Evolutionary conservation across 2,797 vertebrate species (phyloP), one percentile per base, ranked within the genome.

Genomic region (Fistularia tabacaria): DNA sequence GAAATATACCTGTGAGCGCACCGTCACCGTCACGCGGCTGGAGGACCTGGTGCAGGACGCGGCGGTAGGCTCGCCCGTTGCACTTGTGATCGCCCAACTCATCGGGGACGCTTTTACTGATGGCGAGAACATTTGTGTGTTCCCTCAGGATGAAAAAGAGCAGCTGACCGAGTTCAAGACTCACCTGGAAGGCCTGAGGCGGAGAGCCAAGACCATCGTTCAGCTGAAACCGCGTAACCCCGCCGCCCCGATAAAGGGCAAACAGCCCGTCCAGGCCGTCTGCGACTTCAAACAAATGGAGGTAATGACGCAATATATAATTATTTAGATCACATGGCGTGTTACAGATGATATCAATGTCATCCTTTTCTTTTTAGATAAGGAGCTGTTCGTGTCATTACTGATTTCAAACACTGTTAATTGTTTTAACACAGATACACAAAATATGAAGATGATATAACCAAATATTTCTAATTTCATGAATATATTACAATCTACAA

Each of bases 201-300:
- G 90, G 14, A 77, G 94, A 7, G 93, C 95, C 51, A 92, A 91
- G 72, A 86, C 89, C 57, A 42, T 96, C 0, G 64, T 96, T 38
- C 95, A 95, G 88, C 89, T 96, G 51, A 95, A 93, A 50, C 94
- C 95, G 0, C 92, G 95, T 0, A 91, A 88, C 74, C 89, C 93
- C 0, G 76, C 89, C 0, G 68, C 88, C 0, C 72, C 90, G 0
- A 46, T 90, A 6, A 91, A 91, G 54, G 88, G 89, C 62, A 90
- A 82, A 0, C 74, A 87, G 53, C 92, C 90, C 0, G 1, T 95
- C 57, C 90, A 92, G 80, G 94, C 95, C 0, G 93, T 93, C 42
- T 98, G 95, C 0, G 95, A 98, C 90, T 97, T 95, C 85, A 95
- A 93, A 69, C 95, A 98, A 77, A 86, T 93, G 88, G 95, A 98